Percentiles rank a stretch among this genome's conserved stretches.
phyloP scores from a whole-genome alignment of 2,888 invertebrate species.

The Laothoe populi region DNA sequence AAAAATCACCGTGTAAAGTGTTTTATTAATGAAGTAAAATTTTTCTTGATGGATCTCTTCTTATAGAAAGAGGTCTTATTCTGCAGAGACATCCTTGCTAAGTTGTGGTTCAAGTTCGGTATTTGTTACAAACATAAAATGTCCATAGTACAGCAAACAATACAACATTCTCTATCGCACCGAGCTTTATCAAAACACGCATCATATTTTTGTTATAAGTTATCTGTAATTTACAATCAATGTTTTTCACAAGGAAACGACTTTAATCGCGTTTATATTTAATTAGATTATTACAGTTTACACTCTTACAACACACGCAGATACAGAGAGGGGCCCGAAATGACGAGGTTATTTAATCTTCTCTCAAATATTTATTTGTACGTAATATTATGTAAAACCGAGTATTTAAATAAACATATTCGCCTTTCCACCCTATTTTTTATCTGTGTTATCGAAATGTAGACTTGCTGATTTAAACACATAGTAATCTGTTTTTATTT shows the following conservation, averaged over 20 bases:
- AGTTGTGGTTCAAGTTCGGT: too few relatives aligned
- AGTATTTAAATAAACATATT: not conserved
- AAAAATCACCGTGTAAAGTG: not conserved
- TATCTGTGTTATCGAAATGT: not conserved
- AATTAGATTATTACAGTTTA: not conserved
- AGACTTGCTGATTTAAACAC: not conserved
- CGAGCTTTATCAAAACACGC: conserved; percentile 3
- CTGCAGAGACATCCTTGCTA: too few relatives aligned
- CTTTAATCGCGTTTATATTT: conserved; percentile 1
- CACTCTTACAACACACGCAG: not conserved
- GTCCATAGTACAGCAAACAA: conserved; percentile 5
- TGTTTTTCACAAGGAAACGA: not conserved
- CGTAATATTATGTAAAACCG: too few relatives aligned
- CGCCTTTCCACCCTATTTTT: not conserved
- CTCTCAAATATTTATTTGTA: not conserved
- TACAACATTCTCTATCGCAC: not conserved
- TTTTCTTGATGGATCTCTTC: not conserved
- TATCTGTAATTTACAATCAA: conserved; percentile 23
- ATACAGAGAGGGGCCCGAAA: not conserved
- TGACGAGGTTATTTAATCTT: not conserved
- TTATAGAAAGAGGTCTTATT: too few relatives aligned
- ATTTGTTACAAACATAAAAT: not conserved
- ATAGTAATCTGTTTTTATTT: conserved; percentile 5
- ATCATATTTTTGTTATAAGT: not conserved
- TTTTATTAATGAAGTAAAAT: not conserved